Evolutionary conservation across 2,888 invertebrate genomes (phyloP).

Genomic region (Melanotus villosus): DNA sequence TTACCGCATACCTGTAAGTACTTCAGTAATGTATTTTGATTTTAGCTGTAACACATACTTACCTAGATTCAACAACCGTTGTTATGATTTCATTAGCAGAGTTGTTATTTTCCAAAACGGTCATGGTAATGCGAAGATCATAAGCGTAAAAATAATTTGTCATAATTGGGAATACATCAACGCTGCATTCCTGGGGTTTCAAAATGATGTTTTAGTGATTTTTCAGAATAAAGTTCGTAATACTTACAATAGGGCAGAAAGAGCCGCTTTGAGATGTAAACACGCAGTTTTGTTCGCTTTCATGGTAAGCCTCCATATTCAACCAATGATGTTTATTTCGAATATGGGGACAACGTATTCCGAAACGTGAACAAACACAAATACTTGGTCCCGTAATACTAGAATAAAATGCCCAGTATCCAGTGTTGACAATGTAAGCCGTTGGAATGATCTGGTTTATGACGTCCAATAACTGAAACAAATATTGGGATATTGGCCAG

Average conservation of each 20-base stretch:
- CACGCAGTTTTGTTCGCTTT: not conserved
- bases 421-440: constrained; percentile 56
- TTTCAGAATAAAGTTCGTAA: too few species aligned
- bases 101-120: too few species aligned
- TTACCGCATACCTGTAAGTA: constrained; percentile 10
- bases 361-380: constrained; percentile 56
- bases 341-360: constrained; percentile 52
- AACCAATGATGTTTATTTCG: constrained; percentile 49
- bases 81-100: too few species aligned
- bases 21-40: too few species aligned
- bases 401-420: constrained; percentile 57
- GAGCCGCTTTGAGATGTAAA: not conserved
- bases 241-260: constrained; percentile 24
- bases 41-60: too few species aligned
- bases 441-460: constrained; percentile 56
- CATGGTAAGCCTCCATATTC: not conserved
- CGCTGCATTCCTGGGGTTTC: too few species aligned
- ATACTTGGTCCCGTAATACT: constrained; percentile 37
- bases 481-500: too few species aligned
- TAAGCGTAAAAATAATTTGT: too few species aligned
- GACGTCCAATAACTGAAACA: constrained; percentile 50
- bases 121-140: too few species aligned
- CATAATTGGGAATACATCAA: too few species aligned
- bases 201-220: too few species aligned
- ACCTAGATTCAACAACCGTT: too few species aligned